Evolutionary conservation across 2,888 invertebrate genomes (phyloP).

Genomic region (Amiota communis): DNA sequence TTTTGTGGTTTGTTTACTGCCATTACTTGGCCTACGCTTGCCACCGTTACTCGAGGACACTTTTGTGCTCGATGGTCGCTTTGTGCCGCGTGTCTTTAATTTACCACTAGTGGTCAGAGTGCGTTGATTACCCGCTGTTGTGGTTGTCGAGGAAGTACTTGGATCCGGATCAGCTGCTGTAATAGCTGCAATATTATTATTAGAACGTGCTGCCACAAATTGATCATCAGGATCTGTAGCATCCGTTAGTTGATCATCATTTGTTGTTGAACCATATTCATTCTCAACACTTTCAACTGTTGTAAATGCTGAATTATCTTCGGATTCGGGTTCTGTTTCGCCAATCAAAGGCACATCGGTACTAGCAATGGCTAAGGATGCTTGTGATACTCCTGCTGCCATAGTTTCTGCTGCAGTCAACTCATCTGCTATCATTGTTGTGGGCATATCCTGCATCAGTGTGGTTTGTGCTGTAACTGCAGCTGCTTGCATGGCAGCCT

Average conservation of each 20-base stretch:
- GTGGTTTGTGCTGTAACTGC: conserved; percentile 60
- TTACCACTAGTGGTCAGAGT: conserved; percentile 67
- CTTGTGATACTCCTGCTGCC: conserved; percentile 43
- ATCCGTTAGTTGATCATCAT: conserved; percentile 58
- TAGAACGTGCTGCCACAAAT: conserved; percentile 70
- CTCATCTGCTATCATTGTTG: conserved; percentile 45
- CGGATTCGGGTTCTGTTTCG: conserved; percentile 34
- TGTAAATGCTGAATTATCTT: background rate
- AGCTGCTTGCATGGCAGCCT: conserved; percentile 60
- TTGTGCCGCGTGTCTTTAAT: conserved; percentile 63
- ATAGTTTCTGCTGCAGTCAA: conserved; percentile 26
- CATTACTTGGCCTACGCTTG: conserved; percentile 59
- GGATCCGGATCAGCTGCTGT: conserved; percentile 64
- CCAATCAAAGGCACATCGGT: conserved; percentile 38
- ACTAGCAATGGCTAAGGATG: background rate
- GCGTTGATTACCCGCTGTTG: conserved; percentile 64
- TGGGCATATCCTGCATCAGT: conserved; percentile 55
- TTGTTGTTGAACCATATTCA: conserved; percentile 44
- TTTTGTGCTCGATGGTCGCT: conserved; percentile 55
- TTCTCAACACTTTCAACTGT: conserved; percentile 17
- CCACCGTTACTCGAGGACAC: conserved; percentile 43
- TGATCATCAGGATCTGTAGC: conserved; percentile 68
- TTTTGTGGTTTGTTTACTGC: conserved; percentile 55
- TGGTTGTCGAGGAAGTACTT: conserved; percentile 39
- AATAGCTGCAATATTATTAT: conserved; percentile 68